Percentiles rank a stretch among this genome's conserved stretches.
Evolutionary conservation across 2,888 invertebrate genomes (phyloP).

Genomic region (Acanthosepion esculentum): DNA sequence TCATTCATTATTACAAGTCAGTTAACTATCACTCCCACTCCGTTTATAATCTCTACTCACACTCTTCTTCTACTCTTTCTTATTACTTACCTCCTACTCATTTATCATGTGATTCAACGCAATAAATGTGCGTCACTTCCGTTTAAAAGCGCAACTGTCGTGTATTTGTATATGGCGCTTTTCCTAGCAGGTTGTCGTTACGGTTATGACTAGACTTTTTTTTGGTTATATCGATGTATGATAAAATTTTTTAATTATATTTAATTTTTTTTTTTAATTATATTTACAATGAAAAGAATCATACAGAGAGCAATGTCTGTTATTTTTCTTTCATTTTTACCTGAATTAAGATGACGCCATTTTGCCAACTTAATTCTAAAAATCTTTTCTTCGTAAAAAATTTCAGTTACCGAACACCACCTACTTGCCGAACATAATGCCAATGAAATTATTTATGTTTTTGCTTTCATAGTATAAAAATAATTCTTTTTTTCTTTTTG

Average conservation of each 20-base stretch:
- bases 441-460: neutral
- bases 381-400: neutral
- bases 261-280: neutral
- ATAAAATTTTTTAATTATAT: too few species aligned
- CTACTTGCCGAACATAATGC: neutral
- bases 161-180: neutral
- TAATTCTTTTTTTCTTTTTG: neutral
- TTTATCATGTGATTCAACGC: conserved; percentile 33
- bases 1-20: neutral
- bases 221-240: neutral
- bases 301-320: neutral
- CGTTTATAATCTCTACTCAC: neutral
- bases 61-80: neutral
- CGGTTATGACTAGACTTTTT: neutral
- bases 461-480: neutral
- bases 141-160: neutral
- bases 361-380: neutral
- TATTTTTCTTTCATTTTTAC: neutral
- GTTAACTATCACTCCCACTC: neutral
- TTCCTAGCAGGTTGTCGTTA: neutral
- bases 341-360: neutral
- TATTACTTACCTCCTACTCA: conserved; percentile 4
- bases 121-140: conserved; percentile 1
- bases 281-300: neutral
- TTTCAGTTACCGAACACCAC: neutral